Conservation (phyloP, 2,113 vertebrate genomes). For the Cebidichthys violaceus region DNA sequence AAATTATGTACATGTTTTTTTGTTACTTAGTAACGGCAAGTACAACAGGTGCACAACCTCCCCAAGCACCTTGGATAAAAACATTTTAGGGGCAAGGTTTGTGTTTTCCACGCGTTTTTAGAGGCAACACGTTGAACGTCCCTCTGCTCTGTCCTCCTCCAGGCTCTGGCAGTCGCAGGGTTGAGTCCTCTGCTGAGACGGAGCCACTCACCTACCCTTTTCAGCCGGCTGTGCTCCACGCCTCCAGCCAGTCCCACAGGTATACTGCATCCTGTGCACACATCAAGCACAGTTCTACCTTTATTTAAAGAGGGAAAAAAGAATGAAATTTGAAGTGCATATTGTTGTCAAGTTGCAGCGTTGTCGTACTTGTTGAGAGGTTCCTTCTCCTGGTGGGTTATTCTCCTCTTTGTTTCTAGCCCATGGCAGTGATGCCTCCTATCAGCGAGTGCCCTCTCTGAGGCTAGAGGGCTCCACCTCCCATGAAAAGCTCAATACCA, state of each 20-base stretch:
- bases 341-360: neutral
- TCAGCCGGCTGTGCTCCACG: conserved; percentile 89
- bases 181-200: conserved; percentile 94
- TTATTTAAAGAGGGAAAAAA: neutral
- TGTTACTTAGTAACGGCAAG: neutral
- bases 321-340: neutral
- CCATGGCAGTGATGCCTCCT: conserved; percentile 80
- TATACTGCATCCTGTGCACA: conserved; percentile 22
- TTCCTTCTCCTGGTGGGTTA: neutral
- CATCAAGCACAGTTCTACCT: neutral
- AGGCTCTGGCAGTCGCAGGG: conserved; percentile 94
- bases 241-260: conserved; percentile 89
- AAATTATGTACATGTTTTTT: neutral
- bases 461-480: conserved; percentile 88
- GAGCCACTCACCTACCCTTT: conserved; percentile 92
- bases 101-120: neutral
- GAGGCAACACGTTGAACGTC: too few relatives aligned
- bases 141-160: conserved; percentile 37
- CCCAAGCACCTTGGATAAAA: too few relatives aligned
- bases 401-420: conserved; percentile 36
- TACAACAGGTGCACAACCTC: too few relatives aligned
- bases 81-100: neutral
- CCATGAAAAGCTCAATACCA: conserved; percentile 96
- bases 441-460: conserved; percentile 87
- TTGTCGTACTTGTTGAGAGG: neutral